These are phyloP conservation scores for Oostethus manadensis DNA, from an alignment of 2,113 vertebrate genomes.

Conservation along the genomic window DNA sequence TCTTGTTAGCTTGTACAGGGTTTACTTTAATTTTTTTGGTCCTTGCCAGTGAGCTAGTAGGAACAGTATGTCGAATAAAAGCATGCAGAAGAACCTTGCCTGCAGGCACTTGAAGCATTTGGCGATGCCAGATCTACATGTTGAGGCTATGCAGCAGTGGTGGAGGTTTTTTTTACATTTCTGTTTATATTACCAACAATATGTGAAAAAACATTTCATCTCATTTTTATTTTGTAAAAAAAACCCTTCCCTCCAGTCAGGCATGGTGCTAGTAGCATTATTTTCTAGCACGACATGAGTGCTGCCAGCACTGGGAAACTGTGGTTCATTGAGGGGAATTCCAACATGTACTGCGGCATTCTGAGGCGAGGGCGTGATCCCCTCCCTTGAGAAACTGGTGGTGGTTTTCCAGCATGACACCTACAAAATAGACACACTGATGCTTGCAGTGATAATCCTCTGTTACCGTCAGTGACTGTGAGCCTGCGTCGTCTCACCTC, in stretches of 20 bases:
- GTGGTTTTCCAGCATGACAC: not conserved
- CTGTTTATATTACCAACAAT: not conserved
- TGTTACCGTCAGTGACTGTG: constrained; percentile 3
- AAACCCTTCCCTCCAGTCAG: too few relatives aligned
- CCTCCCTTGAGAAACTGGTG: too few relatives aligned
- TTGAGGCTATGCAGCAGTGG: constrained; percentile 16
- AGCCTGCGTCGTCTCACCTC: constrained; percentile 4
- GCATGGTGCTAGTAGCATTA: too few relatives aligned
- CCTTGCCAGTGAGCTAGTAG: constrained; percentile 12
- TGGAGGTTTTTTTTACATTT: not conserved
- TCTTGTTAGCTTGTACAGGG: not conserved
- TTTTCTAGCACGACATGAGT: too few relatives aligned
- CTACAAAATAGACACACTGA: not conserved
- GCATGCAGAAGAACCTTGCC: constrained; percentile 23
- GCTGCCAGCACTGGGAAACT: too few relatives aligned
- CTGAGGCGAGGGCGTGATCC: too few relatives aligned
- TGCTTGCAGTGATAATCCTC: not conserved
- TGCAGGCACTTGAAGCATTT: constrained; percentile 34
- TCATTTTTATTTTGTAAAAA: too few relatives aligned
- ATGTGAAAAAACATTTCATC: too few relatives aligned
- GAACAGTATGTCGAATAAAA: constrained; percentile 27
- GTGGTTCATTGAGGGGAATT: too few relatives aligned
- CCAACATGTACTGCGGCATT: not conserved
- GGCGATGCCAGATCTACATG: constrained; percentile 43
- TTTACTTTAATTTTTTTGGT: constrained; percentile 8